Evolutionary conservation across 1,140 invertebrate genomes (phyloP), one percentile per base, ranked within the genome.

Genomic region (Brachionus plicatilis): DNA sequence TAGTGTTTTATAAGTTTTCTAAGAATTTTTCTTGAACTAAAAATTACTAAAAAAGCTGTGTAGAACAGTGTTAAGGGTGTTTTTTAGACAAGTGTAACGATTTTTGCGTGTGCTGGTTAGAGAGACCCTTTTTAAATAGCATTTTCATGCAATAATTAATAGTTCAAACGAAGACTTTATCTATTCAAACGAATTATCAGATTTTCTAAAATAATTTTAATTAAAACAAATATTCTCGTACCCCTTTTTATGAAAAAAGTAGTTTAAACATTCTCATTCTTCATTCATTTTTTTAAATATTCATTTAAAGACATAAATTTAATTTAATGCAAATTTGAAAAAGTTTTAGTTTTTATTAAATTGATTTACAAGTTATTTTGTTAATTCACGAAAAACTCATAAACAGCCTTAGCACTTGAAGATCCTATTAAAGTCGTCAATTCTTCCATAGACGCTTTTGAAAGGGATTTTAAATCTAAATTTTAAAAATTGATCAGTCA

Each of bases 401-500:
- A 6, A 29, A 82, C 43, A 45, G 79, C 53, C n/a, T 82, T 82
- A 27, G 79, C 79, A 27, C 79, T 27, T 20, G 37, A 29, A 5
- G 79, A 47, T 60, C 79, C 79, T 9, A 82, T 47, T 24, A 41
- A 27, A 3, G 14, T 33, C 4, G 79, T 65, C 41, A 82, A 20
- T 14, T 82, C 79, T 6, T 82, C 53, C 6, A 82, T 3, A 37
- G 79, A 82, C 12, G 43, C 65, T 20, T 68, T 60, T 24, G 79
- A 82, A 9, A 82, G 37, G 3, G 33, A 20, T 65, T 82, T 82
- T n/a, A 82, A 82, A 37, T 82, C 79, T 82, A 27, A 68, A 11
- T 17, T 20, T 37, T n/a, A 45, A 43, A 65, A 24, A 80, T 41
- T 56, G 7, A 80, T 33, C 12, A 3, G n/a, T 56, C 43, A 2